Percentiles rank a stretch among this genome's conserved stretches.
Conservation (phyloP, 2,888 invertebrate genomes). For the Teleiodes luculella region DNA sequence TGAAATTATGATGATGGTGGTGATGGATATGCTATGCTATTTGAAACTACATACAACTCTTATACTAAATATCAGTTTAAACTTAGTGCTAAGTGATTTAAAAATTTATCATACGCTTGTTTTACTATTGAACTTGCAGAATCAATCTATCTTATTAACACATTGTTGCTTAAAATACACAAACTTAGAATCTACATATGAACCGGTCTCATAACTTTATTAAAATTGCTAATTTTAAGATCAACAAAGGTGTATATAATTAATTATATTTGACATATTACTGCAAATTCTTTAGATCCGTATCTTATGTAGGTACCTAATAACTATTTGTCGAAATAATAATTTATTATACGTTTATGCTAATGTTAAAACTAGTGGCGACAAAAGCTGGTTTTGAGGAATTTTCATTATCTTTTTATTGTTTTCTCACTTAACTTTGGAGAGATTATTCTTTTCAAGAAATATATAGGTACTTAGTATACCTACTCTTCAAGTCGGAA, state of each 20-base stretch:
- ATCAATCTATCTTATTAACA: slow-evolving; percentile 22
- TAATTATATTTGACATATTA: slow-evolving; percentile 56
- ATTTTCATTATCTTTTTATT: slow-evolving; percentile 68
- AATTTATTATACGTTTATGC: slow-evolving; percentile 66
- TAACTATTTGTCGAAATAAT: slow-evolving; percentile 71
- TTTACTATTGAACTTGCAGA: background rate
- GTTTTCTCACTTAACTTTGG: slow-evolving; percentile 53
- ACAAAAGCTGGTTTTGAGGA: slow-evolving; percentile 63
- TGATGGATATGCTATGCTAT: no score
- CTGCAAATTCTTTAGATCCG: slow-evolving; percentile 52
- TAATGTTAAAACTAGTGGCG: slow-evolving; percentile 60
- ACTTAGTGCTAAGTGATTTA: no score
- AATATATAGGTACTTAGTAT: no score
- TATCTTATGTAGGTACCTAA: slow-evolving; percentile 50
- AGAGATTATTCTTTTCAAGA: slow-evolving; percentile 22
- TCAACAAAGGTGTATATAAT: slow-evolving; percentile 48
- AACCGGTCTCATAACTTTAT: slow-evolving; percentile 18
- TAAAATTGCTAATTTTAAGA: slow-evolving; percentile 32
- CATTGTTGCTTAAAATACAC: slow-evolving; percentile 10
- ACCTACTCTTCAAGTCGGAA: no score
- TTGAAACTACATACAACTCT: no score
- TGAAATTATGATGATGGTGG: no score
- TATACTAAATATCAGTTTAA: no score
- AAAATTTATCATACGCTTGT: no score
- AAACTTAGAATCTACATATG: slow-evolving; percentile 2